These are phyloP conservation scores for Cephus rjabovi DNA, from an alignment of 2,888 invertebrate species.

Conservation along the genomic window DNA sequence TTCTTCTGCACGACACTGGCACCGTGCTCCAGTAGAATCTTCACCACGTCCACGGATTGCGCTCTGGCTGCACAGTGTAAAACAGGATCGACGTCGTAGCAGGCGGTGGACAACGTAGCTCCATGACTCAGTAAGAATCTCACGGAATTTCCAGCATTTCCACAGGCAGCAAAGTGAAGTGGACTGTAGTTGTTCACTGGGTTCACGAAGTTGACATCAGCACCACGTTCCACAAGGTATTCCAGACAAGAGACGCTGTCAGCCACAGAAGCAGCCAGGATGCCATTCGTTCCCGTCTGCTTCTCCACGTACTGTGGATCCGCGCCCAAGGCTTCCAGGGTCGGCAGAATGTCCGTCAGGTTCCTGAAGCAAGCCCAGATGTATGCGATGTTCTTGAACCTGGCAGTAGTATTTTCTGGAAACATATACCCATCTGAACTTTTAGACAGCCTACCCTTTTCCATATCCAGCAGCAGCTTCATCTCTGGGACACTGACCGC, in stretches of 20 bases:
- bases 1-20: slow-evolving; percentile 64
- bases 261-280: slow-evolving; percentile 82
- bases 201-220: slow-evolving; percentile 73
- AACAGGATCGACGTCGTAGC: slow-evolving; percentile 65
- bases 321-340: slow-evolving; percentile 76
- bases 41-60: slow-evolving; percentile 56
- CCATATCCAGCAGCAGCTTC: slow-evolving; percentile 53
- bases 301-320: slow-evolving; percentile 79
- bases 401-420: slow-evolving; percentile 26
- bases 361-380: slow-evolving; percentile 85
- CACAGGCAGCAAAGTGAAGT: slow-evolving; percentile 69
- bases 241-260: slow-evolving; percentile 79
- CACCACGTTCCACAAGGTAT: slow-evolving; percentile 75
- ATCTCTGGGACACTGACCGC: slow-evolving; percentile 52
- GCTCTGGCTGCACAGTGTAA: slow-evolving; percentile 68
- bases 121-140: slow-evolving; percentile 63
- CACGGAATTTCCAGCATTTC: slow-evolving; percentile 65
- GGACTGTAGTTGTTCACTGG: slow-evolving; percentile 58
- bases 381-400: slow-evolving; percentile 74
- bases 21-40: slow-evolving; percentile 63
- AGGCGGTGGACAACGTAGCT: slow-evolving; percentile 54
- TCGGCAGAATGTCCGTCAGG: slow-evolving; percentile 75
- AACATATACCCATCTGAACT: slow-evolving; percentile 26
- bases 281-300: slow-evolving; percentile 77
- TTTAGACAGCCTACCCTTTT: slow-evolving; percentile 41